phyloP scores from a whole-genome alignment of 2,888 invertebrate genomes.

The Drosophila algonquin region DNA sequence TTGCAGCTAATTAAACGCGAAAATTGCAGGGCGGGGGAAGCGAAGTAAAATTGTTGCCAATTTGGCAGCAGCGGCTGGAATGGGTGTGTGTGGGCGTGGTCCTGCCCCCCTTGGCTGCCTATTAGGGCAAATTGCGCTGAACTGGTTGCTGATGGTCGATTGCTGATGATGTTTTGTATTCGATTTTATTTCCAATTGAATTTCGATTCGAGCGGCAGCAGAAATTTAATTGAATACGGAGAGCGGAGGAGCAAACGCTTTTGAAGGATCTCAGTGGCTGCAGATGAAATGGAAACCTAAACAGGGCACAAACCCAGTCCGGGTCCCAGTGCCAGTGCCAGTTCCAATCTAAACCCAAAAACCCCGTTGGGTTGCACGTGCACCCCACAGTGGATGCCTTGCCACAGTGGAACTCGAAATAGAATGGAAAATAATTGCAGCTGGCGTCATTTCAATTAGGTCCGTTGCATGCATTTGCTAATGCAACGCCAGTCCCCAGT shows the following conservation, averaged over 20 bases:
- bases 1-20: slow-evolving; percentile 74
- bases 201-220: slow-evolving; percentile 63
- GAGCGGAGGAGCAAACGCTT: slow-evolving; percentile 3
- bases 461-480: slow-evolving; percentile 57
- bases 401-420: slow-evolving; percentile 54
- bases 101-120: not conserved
- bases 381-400: slow-evolving; percentile 19
- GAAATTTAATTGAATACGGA: slow-evolving; percentile 52
- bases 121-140: slow-evolving; percentile 10
- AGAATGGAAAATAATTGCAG: slow-evolving; percentile 77
- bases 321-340: not conserved
- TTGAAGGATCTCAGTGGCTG: slow-evolving; percentile 1
- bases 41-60: slow-evolving; percentile 47
- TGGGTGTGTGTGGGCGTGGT: not conserved
- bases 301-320: not conserved
- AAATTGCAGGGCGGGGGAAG: slow-evolving; percentile 56
- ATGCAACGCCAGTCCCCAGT: slow-evolving; percentile 34
- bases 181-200: slow-evolving; percentile 56
- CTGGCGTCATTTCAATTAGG: slow-evolving; percentile 74
- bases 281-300: slow-evolving; percentile 3
- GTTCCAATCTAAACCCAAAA: not conserved
- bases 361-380: slow-evolving; percentile 6
- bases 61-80: slow-evolving; percentile 20
- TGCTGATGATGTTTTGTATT: slow-evolving; percentile 10
- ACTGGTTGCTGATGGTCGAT: slow-evolving; percentile 12